Conservation (phyloP, 1,140 invertebrate genomes). For the Drosophila funebris region DNA sequence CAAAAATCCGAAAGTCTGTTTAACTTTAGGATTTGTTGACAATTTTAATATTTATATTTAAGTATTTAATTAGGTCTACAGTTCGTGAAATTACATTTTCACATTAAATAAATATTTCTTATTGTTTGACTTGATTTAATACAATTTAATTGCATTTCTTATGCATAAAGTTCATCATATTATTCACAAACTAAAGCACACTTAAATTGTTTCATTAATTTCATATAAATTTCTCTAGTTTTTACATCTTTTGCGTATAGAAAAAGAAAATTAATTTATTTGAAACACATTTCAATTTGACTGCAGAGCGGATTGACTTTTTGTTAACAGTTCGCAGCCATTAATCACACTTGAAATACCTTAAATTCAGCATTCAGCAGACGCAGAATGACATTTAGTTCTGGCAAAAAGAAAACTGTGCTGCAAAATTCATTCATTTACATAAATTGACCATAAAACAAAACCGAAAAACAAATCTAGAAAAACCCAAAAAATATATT, state of each 20-base stretch:
- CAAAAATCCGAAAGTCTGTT: no score
- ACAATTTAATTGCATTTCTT: no score
- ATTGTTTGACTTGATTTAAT: no score
- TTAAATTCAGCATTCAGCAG: slow-evolving; percentile 32
- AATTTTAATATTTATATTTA: no score
- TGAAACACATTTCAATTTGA: slow-evolving; percentile 50
- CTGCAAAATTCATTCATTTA: slow-evolving; percentile 55
- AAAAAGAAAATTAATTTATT: slow-evolving; percentile 20
- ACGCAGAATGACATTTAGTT: slow-evolving; percentile 42
- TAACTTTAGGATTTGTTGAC: no score
- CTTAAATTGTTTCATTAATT: no score
- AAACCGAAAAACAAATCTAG: slow-evolving; percentile 36
- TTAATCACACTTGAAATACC: slow-evolving; percentile 65
- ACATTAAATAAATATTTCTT: no score
- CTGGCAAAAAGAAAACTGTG: slow-evolving; percentile 20
- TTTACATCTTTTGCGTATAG: background rate
- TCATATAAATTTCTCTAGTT: no score
- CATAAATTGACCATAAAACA: slow-evolving; percentile 77
- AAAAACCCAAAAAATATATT: slow-evolving; percentile 6
- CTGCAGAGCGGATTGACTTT: slow-evolving; percentile 32
- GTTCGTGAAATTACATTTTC: no score
- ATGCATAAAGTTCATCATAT: no score
- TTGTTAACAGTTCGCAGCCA: slow-evolving; percentile 27
- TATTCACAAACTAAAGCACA: no score
- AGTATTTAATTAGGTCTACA: no score